phyloP scores from a whole-genome alignment of 2,888 invertebrate genomes.

The Blomia tropicalis region DNA sequence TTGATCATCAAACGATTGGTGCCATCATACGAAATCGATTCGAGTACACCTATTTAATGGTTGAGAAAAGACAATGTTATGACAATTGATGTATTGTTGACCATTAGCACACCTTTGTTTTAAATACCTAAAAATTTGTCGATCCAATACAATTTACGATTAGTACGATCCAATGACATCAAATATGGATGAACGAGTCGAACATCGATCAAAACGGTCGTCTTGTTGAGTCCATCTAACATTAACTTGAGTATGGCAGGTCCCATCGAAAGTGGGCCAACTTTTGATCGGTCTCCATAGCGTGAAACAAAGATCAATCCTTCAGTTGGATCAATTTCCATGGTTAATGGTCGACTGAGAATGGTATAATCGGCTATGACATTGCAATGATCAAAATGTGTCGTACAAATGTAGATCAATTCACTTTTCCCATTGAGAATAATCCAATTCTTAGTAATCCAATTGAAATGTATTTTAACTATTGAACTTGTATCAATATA shows the following conservation, averaged over 20 bases:
- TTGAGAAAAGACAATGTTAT: no score
- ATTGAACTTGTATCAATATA: neutral
- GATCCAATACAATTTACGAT: neutral
- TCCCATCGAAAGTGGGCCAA: neutral
- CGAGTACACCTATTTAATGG: no score
- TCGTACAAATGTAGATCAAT: neutral
- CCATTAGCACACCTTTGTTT: no score
- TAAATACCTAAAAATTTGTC: neutral
- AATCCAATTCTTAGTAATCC: neutral
- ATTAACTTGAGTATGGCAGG: neutral
- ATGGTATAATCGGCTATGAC: neutral
- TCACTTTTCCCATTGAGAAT: neutral
- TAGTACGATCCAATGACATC: neutral
- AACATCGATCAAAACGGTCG: neutral
- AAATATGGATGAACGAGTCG: neutral
- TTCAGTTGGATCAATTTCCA: neutral
- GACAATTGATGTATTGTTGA: no score
- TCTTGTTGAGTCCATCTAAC: neutral
- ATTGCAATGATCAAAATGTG: neutral
- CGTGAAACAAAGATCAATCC: neutral
- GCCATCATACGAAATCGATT: neutral
- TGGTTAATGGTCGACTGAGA: constrained; percentile 1
- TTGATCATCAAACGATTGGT: neutral
- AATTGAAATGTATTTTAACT: neutral
- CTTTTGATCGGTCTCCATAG: neutral